A percentile compares a stretch with the other conserved stretches of the same genome.
These are phyloP conservation scores for Lepus timidus DNA, from an alignment of 2,113 vertebrate species.

Conservation along the genomic window DNA sequence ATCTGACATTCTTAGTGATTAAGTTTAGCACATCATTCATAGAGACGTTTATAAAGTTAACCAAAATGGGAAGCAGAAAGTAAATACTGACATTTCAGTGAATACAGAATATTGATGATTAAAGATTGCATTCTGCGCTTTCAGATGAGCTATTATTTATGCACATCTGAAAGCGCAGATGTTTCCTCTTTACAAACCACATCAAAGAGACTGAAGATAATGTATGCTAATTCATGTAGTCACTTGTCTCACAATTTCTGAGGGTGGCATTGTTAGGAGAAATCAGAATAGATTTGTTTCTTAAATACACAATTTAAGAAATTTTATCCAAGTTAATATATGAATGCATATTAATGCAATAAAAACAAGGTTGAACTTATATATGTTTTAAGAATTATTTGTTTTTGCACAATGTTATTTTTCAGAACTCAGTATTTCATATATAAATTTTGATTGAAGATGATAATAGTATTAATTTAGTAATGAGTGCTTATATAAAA, in stretches of 20 bases:
- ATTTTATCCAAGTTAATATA: background rate
- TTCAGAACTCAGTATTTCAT: background rate
- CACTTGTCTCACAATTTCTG: constrained; percentile 33
- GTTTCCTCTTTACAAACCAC: constrained; percentile 72
- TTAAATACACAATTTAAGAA: constrained; percentile 54
- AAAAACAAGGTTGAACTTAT: background rate
- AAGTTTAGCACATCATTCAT: constrained; percentile 9
- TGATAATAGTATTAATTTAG: background rate
- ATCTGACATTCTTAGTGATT: background rate
- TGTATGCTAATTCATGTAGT: constrained; percentile 71
- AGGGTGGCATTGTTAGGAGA: background rate
- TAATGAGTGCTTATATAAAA: background rate
- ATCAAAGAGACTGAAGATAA: constrained; percentile 78
- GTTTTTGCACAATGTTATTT: background rate
- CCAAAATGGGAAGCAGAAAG: constrained; percentile 65
- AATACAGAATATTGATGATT: constrained; percentile 77
- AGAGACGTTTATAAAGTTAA: constrained; percentile 64
- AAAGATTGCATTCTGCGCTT: constrained; percentile 38
- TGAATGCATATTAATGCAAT: background rate
- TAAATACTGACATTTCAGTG: constrained; percentile 69
- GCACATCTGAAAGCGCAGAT: constrained; percentile 47
- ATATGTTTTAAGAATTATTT: background rate
- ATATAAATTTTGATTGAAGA: background rate
- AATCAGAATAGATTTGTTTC: constrained; percentile 57
- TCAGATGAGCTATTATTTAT: constrained; percentile 77